Evolutionary conservation across 2,888 invertebrate genomes (phyloP).

Genomic region (Phyto melanocephala): DNA sequence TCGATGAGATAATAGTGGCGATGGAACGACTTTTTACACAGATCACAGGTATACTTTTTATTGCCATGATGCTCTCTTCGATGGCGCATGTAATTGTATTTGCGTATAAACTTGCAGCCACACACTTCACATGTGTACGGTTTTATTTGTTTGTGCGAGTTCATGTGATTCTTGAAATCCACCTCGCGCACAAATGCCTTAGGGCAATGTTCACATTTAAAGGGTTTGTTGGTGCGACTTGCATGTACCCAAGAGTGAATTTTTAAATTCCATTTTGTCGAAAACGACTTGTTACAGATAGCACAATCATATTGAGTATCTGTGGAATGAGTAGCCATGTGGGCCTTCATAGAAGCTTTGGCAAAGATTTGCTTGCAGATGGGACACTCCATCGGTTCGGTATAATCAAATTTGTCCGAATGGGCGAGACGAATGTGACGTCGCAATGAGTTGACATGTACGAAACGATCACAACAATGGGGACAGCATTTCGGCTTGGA

Average conservation of each 20-base stretch:
- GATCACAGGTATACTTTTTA: conserved; percentile 87
- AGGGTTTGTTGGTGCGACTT: conserved; percentile 89
- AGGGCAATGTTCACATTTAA: conserved; percentile 90
- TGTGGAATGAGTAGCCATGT: conserved; percentile 88
- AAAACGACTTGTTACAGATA: conserved; percentile 91
- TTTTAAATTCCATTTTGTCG: conserved; percentile 94
- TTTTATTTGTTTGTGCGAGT: conserved; percentile 89
- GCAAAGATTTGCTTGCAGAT: conserved; percentile 84
- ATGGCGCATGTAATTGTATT: conserved; percentile 92
- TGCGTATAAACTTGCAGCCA: conserved; percentile 92
- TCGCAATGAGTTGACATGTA: conserved; percentile 89
- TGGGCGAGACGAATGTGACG: conserved; percentile 90
- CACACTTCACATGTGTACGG: conserved; percentile 93
- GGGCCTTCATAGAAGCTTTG: conserved; percentile 88
- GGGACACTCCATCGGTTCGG: conserved; percentile 85
- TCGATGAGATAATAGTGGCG: conserved; percentile 92
- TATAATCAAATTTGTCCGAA: conserved; percentile 86
- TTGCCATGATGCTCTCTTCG: conserved; percentile 90
- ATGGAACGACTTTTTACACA: conserved; percentile 91
- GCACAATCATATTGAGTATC: conserved; percentile 88
- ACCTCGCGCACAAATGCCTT: conserved; percentile 90
- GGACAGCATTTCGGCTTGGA: conserved; percentile 89
- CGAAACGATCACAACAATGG: conserved; percentile 91
- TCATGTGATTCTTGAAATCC: conserved; percentile 90
- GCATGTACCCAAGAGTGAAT: conserved; percentile 94